Conservation (phyloP, 2,113 vertebrate genomes). For the Quiscalus mexicanus region DNA sequence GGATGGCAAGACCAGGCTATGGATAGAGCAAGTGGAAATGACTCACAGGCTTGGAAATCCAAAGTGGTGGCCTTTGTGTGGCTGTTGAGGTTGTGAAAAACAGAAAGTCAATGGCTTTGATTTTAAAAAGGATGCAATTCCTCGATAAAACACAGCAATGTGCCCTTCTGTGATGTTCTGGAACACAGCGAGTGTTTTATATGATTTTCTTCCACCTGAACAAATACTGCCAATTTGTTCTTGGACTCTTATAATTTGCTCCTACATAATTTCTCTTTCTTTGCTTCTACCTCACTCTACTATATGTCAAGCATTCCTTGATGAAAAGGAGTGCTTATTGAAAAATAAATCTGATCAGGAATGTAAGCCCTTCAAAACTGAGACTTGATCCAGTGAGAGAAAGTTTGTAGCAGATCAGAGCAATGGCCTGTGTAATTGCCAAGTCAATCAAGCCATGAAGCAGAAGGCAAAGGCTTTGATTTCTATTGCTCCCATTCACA, state of each 20-base stretch:
- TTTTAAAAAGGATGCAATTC: not conserved
- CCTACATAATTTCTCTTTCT: not conserved
- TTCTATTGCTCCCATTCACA: not conserved
- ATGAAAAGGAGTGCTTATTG: not conserved
- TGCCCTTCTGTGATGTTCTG: not conserved
- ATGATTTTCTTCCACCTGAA: not conserved
- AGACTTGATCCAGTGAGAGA: not conserved
- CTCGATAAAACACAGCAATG: not conserved
- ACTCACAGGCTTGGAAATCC: not conserved
- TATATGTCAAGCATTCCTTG: not conserved
- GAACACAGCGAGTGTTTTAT: not conserved
- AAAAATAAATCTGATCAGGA: constrained; percentile 33
- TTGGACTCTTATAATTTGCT: not conserved
- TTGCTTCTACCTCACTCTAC: not conserved
- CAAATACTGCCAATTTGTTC: not conserved
- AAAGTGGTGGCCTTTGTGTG: not conserved
- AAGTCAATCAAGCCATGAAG: constrained; percentile 56
- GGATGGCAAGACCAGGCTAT: not conserved
- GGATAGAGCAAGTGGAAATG: not conserved
- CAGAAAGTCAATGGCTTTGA: not conserved
- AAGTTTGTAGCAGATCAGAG: not conserved
- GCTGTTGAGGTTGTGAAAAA: not conserved
- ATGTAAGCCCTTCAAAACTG: constrained; percentile 13
- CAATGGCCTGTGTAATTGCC: not conserved
- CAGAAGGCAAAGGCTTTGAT: constrained; percentile 36